These are phyloP conservation scores for Pollenia amentaria DNA, from an alignment of 2,888 invertebrate species.

Conservation along the genomic window DNA sequence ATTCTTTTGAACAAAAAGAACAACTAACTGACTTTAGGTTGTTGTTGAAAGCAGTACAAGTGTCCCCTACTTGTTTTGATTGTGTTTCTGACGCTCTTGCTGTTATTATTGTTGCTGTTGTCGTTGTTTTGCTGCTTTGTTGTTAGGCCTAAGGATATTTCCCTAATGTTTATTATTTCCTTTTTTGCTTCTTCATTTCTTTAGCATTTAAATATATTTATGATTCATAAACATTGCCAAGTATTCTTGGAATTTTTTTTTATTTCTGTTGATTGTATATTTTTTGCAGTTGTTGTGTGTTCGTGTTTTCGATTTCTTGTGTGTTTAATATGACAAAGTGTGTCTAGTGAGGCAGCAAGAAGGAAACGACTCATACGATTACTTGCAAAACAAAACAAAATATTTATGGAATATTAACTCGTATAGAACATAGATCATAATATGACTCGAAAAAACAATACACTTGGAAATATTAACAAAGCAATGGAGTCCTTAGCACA, in stretches of 20 bases:
- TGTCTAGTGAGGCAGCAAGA: slow-evolving; percentile 35
- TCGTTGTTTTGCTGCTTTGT: slow-evolving; percentile 6
- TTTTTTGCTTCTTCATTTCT: slow-evolving; percentile 35
- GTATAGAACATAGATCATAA: slow-evolving; percentile 51
- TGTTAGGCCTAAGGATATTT: slow-evolving; percentile 63
- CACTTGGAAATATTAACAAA: slow-evolving; percentile 9
- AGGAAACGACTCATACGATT: background rate
- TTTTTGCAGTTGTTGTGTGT: background rate
- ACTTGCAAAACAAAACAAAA: background rate
- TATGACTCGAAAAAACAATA: slow-evolving; percentile 15
- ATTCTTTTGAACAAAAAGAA: slow-evolving; percentile 8
- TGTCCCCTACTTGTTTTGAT: slow-evolving; percentile 29
- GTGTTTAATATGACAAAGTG: slow-evolving; percentile 48
- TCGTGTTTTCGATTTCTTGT: background rate
- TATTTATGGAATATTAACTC: slow-evolving; percentile 64
- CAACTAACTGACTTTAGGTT: slow-evolving; percentile 44
- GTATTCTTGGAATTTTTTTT: slow-evolving; percentile 19
- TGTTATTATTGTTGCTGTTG: background rate
- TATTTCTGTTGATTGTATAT: slow-evolving; percentile 5
- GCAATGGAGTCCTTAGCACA: background rate
- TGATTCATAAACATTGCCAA: slow-evolving; percentile 50
- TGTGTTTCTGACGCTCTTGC: slow-evolving; percentile 21
- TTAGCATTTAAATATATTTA: slow-evolving; percentile 60
- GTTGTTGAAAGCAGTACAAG: slow-evolving; percentile 35
- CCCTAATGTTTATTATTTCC: slow-evolving; percentile 56